Percentiles rank a stretch among this genome's conserved stretches.
These are phyloP conservation scores for Cnemophilus loriae DNA, from an alignment of 2,113 vertebrate species.

Conservation along the genomic window DNA sequence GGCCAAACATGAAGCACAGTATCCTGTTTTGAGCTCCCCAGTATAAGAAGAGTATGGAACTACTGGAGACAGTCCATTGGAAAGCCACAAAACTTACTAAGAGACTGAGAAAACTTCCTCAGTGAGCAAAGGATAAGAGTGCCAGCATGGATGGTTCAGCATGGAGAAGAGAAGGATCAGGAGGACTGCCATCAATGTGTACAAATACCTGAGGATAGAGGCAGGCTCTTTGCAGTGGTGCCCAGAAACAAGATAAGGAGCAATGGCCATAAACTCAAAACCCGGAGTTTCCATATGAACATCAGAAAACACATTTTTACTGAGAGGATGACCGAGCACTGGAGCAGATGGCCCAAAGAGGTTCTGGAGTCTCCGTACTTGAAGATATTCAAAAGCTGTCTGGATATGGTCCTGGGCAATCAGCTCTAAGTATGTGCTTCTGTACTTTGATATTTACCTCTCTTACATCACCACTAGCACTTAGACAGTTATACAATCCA, in stretches of 20 bases:
- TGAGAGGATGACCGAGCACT: fast-evolving
- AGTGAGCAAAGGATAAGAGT: background rate
- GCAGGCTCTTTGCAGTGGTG: background rate
- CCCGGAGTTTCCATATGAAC: background rate
- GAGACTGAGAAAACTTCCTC: background rate
- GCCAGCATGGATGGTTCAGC: background rate
- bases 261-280: background rate
- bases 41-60: background rate
- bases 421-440: background rate
- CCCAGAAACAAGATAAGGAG: background rate
- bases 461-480: background rate
- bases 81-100: background rate
- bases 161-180: background rate
- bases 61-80: background rate
- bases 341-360: background rate
- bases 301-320: background rate
- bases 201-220: background rate
- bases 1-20: background rate
- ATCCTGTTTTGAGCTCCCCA: background rate
- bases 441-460: background rate
- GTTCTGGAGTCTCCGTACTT: background rate
- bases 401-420: background rate
- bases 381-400: background rate
- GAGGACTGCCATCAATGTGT: background rate
- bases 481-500: background rate